Base-by-base conservation (phyloP, 2,888 invertebrate species). In the Oxyteleia sp. region DNA sequence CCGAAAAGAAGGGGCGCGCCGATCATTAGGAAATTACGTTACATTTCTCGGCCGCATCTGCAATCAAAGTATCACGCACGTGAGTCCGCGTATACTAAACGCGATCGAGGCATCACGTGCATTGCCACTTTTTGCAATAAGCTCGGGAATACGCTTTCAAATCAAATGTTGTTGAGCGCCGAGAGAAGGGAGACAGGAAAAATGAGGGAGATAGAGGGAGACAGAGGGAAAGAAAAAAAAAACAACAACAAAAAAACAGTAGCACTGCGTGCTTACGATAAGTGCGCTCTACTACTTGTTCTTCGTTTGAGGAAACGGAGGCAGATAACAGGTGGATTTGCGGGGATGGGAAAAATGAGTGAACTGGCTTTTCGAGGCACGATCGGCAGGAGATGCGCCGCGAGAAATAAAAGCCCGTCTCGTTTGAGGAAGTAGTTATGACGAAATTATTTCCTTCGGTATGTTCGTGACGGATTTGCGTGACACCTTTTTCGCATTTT, bases 401-500 rank as follows among this genome's bases (percentile, higher is more conserved):
- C 51, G 51, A 13, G 51, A 61, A 61, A 61, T 78, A 35, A 47
- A 76, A 53, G 55, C 41, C 68, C 45, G 49, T 35, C 43, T 23
- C 13, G 55, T 57, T 71, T 47, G 23, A 49, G 59, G 63, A 81
- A 74, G 64, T 74, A 63, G 76, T 80, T 84, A 76, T 43, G 49
- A 59, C 59, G 57, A 57, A 63, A 64, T 74, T 64, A 78, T 79
- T 79, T 69, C 63, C 72, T 69, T 47, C 57, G 57, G 41, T 16
- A 53, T 45, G 49, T 81, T 84, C 72, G 68, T 81, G 76, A 80
- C 68, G 76, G 69, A 53, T 78, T 76, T 69, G 74, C 81, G 81
- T 81, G 84, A 84, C 81, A 84, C 74, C 61, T 79, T 74, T 75
- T 82, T 79, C 83, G 72, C 53, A 55, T 74, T 72, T 82, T 68